These are phyloP conservation scores for Prolemur simus DNA, from an alignment of 2,113 vertebrate genomes.

Conservation along the genomic window DNA sequence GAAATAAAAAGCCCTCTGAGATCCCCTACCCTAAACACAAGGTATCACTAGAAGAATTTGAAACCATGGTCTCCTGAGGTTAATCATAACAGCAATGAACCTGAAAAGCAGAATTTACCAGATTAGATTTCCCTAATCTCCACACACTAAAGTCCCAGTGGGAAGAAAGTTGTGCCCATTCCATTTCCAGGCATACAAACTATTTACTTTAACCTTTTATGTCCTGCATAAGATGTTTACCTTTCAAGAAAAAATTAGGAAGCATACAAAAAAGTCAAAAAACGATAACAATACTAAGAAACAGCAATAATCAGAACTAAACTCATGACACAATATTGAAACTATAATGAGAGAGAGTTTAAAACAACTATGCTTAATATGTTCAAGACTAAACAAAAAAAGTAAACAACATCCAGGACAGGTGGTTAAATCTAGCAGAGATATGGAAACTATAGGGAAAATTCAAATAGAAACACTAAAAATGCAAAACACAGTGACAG, in stretches of 20 bases:
- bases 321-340: neutral
- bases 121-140: neutral
- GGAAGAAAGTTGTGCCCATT: neutral
- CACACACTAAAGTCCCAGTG: neutral
- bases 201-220: neutral
- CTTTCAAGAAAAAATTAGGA: neutral
- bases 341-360: neutral
- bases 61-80: neutral
- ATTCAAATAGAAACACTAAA: neutral
- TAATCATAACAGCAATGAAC: neutral
- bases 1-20: neutral
- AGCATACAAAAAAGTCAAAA: neutral
- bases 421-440: neutral
- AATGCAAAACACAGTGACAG: neutral
- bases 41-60: neutral
- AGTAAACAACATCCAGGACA: neutral
- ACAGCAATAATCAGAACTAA: neutral
- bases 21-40: neutral
- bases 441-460: neutral
- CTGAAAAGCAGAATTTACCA: neutral
- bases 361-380: neutral
- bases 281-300: neutral
- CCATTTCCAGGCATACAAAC: neutral
- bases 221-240: neutral
- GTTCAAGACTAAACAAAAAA: neutral